Conservation (phyloP, 2,113 vertebrate species). For the Pyrgilauda ruficollis region DNA sequence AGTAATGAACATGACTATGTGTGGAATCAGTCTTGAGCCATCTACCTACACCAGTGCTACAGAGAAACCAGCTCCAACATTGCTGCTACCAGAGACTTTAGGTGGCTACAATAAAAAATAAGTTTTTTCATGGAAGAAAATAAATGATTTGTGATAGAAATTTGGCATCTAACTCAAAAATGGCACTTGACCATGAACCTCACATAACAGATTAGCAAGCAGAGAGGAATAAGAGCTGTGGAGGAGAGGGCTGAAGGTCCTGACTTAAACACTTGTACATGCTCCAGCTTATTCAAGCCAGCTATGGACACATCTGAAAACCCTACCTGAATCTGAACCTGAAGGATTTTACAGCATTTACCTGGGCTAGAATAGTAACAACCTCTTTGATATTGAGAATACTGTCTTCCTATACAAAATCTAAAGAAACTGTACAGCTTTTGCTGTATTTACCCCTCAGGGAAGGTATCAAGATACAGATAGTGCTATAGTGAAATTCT, state of each 20-base stretch:
- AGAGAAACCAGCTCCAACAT: background rate
- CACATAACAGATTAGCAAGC: background rate
- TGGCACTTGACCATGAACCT: background rate
- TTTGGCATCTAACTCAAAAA: background rate
- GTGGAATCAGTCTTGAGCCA: background rate
- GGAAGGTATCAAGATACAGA: slow-evolving; percentile 24
- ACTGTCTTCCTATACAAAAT: background rate
- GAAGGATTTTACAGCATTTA: background rate
- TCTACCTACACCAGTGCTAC: background rate
- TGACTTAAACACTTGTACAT: background rate
- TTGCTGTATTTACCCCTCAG: background rate
- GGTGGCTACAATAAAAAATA: background rate
- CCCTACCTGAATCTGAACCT: background rate
- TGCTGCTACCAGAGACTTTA: background rate
- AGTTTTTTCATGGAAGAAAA: background rate
- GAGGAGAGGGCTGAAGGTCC: background rate
- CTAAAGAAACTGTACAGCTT: background rate
- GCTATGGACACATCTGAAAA: background rate
- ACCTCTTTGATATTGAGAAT: background rate
- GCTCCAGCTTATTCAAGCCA: background rate
- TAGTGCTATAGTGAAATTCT: slow-evolving; percentile 14
- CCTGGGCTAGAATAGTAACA: background rate
- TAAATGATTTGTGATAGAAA: background rate
- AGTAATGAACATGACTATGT: background rate
- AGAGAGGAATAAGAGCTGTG: background rate